Base-by-base conservation (phyloP, 2,888 invertebrate genomes). In the Watsonalla cultraria region DNA sequence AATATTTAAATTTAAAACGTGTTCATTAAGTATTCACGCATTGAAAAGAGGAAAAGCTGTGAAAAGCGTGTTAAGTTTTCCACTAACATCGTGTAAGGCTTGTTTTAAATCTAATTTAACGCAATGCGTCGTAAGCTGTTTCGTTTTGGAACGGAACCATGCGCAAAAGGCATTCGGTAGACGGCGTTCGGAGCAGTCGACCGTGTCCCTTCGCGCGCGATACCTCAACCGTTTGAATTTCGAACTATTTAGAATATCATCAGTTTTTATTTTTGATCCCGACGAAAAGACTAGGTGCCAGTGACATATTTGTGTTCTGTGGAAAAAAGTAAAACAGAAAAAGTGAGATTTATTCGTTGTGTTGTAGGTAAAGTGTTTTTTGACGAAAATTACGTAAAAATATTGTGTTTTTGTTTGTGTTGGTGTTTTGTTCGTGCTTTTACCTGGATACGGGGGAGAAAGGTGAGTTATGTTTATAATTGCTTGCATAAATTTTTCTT, bases 51-150 rank as follows among this genome's bases (percentile, higher is more conserved):
- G 42, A 42, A 42, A 33, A 48, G 6, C 35, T 48, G 9, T 45
- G 34, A 46, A 51, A 46, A 51, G 11, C 14, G 14, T 14, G 37
- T 15, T 49, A 37, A 35, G 13, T 37, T 14, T 37, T 48, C 48
- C 48, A 37, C 15, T 9, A 39, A 48, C 42, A 42, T 61, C 53
- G 51, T 63, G 64, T 80, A 80, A 74, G 81, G 76, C 72, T 62
- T 76, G 64, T 80, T 83, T 82, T 65, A 66, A 72, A 72, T 72
- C 67, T 70, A 74, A 73, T 84, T 13, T 49, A 88, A 86, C 88
- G 90, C 90, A 90, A 64, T 90, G 90, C 89, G 90, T 84, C 88
- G 81, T 89, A 89, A 78, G 86, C 64, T 86, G 76, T 86, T 88
- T 86, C 68, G 79, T 70, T 65, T 63, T 69, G 58, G 62, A 57